Base-by-base conservation (phyloP, 2,888 invertebrate species). In the Mesopsocus fuscifrons region DNA sequence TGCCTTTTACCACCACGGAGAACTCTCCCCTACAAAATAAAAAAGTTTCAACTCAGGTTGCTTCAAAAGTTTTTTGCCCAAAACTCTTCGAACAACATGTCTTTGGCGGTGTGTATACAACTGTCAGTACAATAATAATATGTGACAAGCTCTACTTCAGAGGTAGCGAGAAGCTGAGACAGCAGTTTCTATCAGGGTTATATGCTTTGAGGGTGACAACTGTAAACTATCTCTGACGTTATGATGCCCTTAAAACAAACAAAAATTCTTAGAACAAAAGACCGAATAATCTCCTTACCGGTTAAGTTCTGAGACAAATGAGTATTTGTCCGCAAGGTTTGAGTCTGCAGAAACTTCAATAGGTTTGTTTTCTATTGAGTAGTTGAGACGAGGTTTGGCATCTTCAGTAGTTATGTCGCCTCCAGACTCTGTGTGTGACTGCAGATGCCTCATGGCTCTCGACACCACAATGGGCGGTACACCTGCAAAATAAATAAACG, bases 361-460 rank as follows among this genome's bases (percentile, higher is more conserved):
- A 0, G 84, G 83, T 41, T 70, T 70, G 1, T 72, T 68, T 59
- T 91, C 89, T 6, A 72, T 67, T 1, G 68, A 63, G 57, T 89
- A 89, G 57, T 87, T 75, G 13, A 82, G 63, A 41, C 66, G 71
- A 18, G 49, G 46, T 42, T 64, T 64, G 35, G 73, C 73, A 40
- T 75, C 74, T 26, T 75, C 72, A 1, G 72, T 53, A 16, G 67
- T 59, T 2, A 82, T 67, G 52, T 75, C 74, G 47, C 75, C 74
- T 0, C 87, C 85, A 30, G 76, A 72, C 54, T 88, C 87, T 0
- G 87, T 87, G n/a, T 85, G 59, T 53, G 82, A 77, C 53, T 88
- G 88, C 18, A 85, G 66, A 56, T 84, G 82, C 52, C 68, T 73
- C 82, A 88, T 84, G 0, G 85, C 84, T 52, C 76, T 73, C 2